Base-by-base conservation (phyloP, 2,113 vertebrate species). In the Bombycilla garrulus region DNA sequence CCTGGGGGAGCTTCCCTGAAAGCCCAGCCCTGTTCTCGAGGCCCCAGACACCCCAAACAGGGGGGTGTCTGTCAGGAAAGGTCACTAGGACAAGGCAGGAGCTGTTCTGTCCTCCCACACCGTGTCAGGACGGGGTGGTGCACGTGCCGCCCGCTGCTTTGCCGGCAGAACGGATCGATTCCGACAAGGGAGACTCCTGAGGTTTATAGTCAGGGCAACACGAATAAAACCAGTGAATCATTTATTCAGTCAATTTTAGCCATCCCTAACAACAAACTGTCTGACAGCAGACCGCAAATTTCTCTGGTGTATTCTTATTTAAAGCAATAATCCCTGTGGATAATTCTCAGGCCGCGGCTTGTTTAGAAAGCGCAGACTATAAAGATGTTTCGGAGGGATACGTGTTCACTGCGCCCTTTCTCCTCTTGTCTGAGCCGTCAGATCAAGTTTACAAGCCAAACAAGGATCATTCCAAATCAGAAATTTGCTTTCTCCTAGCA, bases 51-150 rank as follows among this genome's bases (percentile, higher is more conserved):
- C 9, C 9, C 36, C 5, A 1, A 21, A 53, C 0, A n/a, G 48
- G 21, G 57, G 18, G 15, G 10, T 5, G 7, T 2, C 29, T 58
- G 22, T 18, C 7, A 7, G 17, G 26, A 61, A 62, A 84, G n/a
- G 15, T 33, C 8, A 15, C 40, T 23, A 1, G 2, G 54, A 45
- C 10, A 10, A 65, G 9, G n/a, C 66, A 51, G 11, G 29, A 51
- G 23, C n/a, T 77, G 22, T 80, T 6, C 36, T 21, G 38, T 15
- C 12, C 48, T 67, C 65, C 76, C 8, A 5, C 35, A 25, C 3
- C 0, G 0, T 0, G 0, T 12, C 50, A 29, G 50, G 62, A 35
- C 0, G 3, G 62, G 44, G n/a, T 0, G 6, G 23, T 0, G 12
- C 15, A 3, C 0, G 1, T 2, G 6, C 38, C 6, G n/a, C 69